A percentile compares a stretch with the other conserved stretches of the same genome.
These are phyloP conservation scores for Papilio elwesi DNA, from an alignment of 2,888 invertebrate species.

Conservation along the genomic window DNA sequence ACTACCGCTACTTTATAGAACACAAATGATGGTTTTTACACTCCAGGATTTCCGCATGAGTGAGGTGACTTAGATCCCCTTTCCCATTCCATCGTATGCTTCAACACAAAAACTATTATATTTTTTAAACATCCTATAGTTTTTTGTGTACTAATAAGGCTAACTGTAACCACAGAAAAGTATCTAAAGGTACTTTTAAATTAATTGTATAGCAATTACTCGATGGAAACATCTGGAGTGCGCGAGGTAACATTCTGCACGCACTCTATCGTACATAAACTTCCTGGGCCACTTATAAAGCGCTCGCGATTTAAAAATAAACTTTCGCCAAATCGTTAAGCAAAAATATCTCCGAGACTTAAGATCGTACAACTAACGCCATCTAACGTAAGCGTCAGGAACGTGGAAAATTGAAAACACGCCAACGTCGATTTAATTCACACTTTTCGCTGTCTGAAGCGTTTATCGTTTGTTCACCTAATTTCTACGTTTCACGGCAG, in stretches of 20 bases:
- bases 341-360: slow-evolving; percentile 56
- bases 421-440: slow-evolving; percentile 50
- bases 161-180: background rate
- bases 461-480: slow-evolving; percentile 46
- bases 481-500: slow-evolving; percentile 47
- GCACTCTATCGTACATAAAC: slow-evolving; percentile 62
- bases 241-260: slow-evolving; percentile 61
- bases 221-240: slow-evolving; percentile 57
- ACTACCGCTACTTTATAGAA: too few species aligned
- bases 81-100: too few species aligned
- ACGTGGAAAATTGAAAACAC: slow-evolving; percentile 58
- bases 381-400: slow-evolving; percentile 56
- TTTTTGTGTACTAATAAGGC: too few species aligned
- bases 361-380: slow-evolving; percentile 55
- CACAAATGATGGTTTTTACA: too few species aligned
- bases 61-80: too few species aligned
- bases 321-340: slow-evolving; percentile 63
- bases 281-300: slow-evolving; percentile 80
- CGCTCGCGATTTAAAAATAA: slow-evolving; percentile 77
- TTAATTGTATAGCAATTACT: slow-evolving; percentile 39
- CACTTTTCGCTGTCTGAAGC: slow-evolving; percentile 43
- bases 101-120: too few species aligned
- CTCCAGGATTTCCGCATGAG: too few species aligned
- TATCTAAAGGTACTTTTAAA: slow-evolving; percentile 32
- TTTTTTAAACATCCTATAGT: too few species aligned